Evolutionary conservation across 2,797 vertebrate genomes (phyloP).

Genomic region (Serranus cabrilla): DNA sequence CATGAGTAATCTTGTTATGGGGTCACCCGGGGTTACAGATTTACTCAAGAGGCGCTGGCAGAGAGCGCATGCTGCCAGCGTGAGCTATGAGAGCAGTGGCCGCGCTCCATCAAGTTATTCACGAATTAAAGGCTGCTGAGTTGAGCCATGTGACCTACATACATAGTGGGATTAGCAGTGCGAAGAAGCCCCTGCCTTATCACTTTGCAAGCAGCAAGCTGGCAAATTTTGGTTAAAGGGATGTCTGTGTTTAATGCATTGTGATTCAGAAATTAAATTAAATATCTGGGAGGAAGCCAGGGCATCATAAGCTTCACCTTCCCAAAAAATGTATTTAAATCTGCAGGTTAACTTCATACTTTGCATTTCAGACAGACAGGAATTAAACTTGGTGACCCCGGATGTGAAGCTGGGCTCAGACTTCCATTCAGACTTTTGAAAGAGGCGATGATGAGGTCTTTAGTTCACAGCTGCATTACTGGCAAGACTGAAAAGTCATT

Average conservation of each 20-base stretch:
- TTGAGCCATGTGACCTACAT: slow-evolving; percentile 74
- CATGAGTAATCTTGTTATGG: slow-evolving; percentile 1
- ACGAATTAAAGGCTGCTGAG: slow-evolving; percentile 63
- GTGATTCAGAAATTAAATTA: slow-evolving; percentile 28
- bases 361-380: background rate
- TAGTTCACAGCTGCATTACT: background rate
- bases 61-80: background rate
- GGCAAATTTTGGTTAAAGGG: slow-evolving; percentile 23
- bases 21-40: background rate
- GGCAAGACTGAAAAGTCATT: background rate
- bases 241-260: slow-evolving; percentile 11
- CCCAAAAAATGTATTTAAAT: slow-evolving; percentile 25
- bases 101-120: slow-evolving; percentile 39
- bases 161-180: slow-evolving; percentile 55
- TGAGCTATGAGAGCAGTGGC: slow-evolving; percentile 12
- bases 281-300: slow-evolving; percentile 32
- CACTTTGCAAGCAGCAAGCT: slow-evolving; percentile 27
- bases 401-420: slow-evolving; percentile 5
- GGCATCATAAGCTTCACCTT: slow-evolving; percentile 3
- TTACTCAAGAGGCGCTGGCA: background rate
- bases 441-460: slow-evolving; percentile 5
- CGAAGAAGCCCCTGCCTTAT: slow-evolving; percentile 55
- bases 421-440: background rate
- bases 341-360: slow-evolving; percentile 17
- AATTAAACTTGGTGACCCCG: slow-evolving; percentile 6